Conservation (phyloP, 2,888 invertebrate genomes). For the Pyrochroa serraticornis region DNA sequence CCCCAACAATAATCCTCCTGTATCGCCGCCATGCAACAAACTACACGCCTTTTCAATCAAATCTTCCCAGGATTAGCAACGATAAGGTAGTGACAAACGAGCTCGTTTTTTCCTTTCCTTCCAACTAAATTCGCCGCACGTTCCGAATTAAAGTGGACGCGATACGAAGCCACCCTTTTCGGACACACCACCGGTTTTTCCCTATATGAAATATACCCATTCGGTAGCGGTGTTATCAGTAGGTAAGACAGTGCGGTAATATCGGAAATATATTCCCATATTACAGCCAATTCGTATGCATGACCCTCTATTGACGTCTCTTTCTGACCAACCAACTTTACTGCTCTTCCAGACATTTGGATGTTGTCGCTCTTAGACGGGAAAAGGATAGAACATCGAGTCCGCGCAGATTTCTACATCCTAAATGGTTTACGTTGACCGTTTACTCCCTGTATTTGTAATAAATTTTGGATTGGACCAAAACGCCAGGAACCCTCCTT, state of each 20-base stretch:
- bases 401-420: slow-evolving; percentile 22
- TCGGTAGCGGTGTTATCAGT: slow-evolving; percentile 45
- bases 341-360: slow-evolving; percentile 21
- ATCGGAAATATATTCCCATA: slow-evolving; percentile 51
- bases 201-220: slow-evolving; percentile 44
- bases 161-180: no score
- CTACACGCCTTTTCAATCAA: no score
- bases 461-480: slow-evolving; percentile 24
- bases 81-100: no score
- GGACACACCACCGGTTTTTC: slow-evolving; percentile 34
- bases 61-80: no score
- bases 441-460: slow-evolving; percentile 23
- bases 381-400: slow-evolving; percentile 1
- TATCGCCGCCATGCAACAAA: no score
- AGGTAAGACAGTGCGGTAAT: slow-evolving; percentile 50
- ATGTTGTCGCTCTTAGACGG: slow-evolving; percentile 9
- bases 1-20: not conserved
- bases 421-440: slow-evolving; percentile 27
- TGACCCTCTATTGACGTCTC: slow-evolving; percentile 39
- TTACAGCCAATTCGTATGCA: slow-evolving; percentile 53
- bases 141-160: no score
- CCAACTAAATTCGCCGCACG: no score
- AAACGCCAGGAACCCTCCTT: slow-evolving; percentile 17
- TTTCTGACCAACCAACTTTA: slow-evolving; percentile 28
- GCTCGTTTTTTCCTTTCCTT: no score